Percentiles rank a stretch among this genome's conserved stretches.
These are phyloP conservation scores for Abscondita cerata DNA, from an alignment of 2,888 invertebrate species.

Conservation along the genomic window DNA sequence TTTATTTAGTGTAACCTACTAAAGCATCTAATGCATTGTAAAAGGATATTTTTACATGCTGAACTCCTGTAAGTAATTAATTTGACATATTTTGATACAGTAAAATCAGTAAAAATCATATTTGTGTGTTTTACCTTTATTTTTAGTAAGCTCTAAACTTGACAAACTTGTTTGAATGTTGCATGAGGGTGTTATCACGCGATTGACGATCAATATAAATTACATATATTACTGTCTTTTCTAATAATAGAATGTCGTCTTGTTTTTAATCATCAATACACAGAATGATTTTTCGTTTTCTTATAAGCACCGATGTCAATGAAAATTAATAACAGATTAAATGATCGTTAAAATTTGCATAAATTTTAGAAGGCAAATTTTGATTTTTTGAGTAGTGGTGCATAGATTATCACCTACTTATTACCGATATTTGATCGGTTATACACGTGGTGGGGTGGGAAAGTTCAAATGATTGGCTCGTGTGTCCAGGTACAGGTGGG, in stretches of 20 bases:
- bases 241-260: conserved; percentile 1
- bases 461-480: conserved; percentile 35
- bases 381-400: conserved; percentile 11
- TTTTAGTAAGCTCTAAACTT: neutral
- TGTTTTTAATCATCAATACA: no score
- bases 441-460: conserved; percentile 15
- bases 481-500: conserved; percentile 49
- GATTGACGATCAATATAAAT: conserved; percentile 9
- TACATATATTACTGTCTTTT: conserved; percentile 9
- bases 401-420: conserved; percentile 27
- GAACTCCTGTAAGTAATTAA: no score
- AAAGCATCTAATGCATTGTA: no score
- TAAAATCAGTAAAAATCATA: no score
- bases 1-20: no score
- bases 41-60: no score
- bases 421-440: conserved; percentile 27
- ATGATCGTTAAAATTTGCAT: conserved; percentile 8
- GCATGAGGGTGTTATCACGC: conserved; percentile 7
- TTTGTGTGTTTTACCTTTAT: no score
- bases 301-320: no score
- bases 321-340: neutral
- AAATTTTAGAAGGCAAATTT: neutral
- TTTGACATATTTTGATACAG: no score
- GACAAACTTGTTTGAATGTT: conserved; percentile 6
- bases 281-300: no score